Evolutionary conservation across 1,140 invertebrate species (phyloP), one percentile per base, ranked within the genome.

Genomic region (Bombus cullumanus): DNA sequence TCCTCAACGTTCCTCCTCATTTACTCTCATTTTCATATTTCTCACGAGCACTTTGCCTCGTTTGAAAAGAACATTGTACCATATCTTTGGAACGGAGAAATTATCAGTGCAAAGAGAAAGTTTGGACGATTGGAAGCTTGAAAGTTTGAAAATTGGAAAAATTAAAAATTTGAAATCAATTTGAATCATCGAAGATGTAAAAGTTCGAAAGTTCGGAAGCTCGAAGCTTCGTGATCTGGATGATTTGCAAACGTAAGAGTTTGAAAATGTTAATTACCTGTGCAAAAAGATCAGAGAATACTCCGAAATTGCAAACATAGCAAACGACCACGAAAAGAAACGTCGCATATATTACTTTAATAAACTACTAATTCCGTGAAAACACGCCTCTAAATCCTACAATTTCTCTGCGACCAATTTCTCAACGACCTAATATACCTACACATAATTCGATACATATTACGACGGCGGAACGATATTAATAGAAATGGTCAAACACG

Each of bases 401-500:
- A 41, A 59, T 77, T 77, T 77, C 53, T 1, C 25, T 62, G 3
- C 25, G 31, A 25, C 8, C 3, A 47, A 22, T 34, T 34, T 10
- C 31, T 10, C 31, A 37, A 68, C 18, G 10, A 22, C 8, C 25
- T n/a, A 43, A 41, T 34, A 3, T 25, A 34, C 28, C 25, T 59
- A 37, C 31, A 2, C 10, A 37, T 68, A 83, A 83, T 82, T 82
- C 31, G 10, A 64, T 12, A 5, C 28, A 0, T 9, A 37, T 78
- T 43, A 80, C 9, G 4, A 31, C 12, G 3, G 10, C 25, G 81
- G 37, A 28, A 31, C 25, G 62, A 77, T 84, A 80, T 84, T 84
- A 84, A 84, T 84, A 84, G 83, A 84, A 79, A 84, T 57, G 39
- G 62, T 69, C 64, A 34, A 68, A 68, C 39, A 8, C n/a, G 62